Evolutionary conservation across 2,113 vertebrate genomes (phyloP).

Genomic region (Eurypyga helias): DNA sequence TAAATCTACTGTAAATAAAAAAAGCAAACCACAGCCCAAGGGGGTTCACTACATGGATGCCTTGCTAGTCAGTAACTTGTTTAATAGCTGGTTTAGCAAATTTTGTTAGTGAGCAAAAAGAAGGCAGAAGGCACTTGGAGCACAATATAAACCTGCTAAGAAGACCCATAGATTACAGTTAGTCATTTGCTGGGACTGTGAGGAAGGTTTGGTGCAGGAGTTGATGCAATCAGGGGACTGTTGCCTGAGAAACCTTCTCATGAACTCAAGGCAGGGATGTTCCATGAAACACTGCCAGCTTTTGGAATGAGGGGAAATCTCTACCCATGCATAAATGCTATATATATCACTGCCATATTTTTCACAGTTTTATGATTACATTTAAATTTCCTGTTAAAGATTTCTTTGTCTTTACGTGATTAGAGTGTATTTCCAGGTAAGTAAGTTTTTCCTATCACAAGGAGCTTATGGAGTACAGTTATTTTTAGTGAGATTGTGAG

Average conservation of each 20-base stretch:
- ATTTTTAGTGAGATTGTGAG: not conserved
- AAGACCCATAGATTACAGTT: not conserved
- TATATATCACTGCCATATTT: not conserved
- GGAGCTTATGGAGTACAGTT: not conserved
- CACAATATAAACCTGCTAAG: not conserved
- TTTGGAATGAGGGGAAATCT: not conserved
- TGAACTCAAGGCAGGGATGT: not conserved
- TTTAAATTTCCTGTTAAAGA: not conserved
- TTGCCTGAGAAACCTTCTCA: not conserved
- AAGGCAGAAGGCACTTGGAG: not conserved
- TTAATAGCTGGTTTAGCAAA: not conserved
- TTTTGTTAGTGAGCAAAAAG: not conserved
- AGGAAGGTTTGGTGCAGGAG: not conserved
- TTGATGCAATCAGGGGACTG: not conserved
- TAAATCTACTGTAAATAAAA: not conserved
- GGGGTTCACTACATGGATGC: not conserved
- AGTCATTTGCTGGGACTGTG: not conserved
- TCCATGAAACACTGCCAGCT: not conserved
- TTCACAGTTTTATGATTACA: not conserved
- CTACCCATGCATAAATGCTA: not conserved
- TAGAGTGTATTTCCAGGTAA: not conserved
- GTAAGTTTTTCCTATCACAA: not conserved
- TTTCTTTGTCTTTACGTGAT: not conserved
- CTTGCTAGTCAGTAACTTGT: not conserved
- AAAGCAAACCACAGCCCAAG: not conserved